Evolutionary conservation across 2,797 vertebrate species (phyloP).

Genomic region (Coregonus suidteri): DNA sequence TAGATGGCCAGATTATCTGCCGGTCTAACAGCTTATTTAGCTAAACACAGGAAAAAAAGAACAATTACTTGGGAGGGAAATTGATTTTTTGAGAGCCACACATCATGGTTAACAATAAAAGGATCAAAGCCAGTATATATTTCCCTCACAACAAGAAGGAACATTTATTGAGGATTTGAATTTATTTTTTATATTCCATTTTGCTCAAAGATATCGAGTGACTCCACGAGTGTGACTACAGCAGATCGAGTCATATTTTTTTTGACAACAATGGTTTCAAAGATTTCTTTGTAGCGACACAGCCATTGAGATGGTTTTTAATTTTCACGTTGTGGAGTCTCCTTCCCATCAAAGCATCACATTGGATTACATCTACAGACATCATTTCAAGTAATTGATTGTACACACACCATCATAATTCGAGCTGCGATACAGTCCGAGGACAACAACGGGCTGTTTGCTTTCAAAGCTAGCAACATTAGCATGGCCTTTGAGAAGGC

Average conservation of each 20-base stretch:
- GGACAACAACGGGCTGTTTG: neutral
- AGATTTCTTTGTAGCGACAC: conserved; percentile 14
- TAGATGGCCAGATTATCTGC: conserved; percentile 41
- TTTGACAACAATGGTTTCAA: conserved; percentile 4
- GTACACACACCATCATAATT: conserved; percentile 32
- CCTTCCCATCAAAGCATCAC: conserved; percentile 18
- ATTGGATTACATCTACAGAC: conserved; percentile 2
- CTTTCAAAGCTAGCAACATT: conserved; percentile 4
- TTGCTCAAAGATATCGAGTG: conserved; percentile 34
- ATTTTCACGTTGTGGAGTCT: conserved; percentile 3
- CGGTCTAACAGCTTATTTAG: conserved; percentile 65
- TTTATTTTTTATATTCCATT: conserved; percentile 40
- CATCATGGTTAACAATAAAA: conserved; percentile 55
- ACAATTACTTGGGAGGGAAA: conserved; percentile 61
- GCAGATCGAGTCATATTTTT: neutral
- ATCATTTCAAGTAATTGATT: conserved; percentile 40
- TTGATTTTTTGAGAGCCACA: conserved; percentile 55
- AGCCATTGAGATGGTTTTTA: conserved; percentile 12
- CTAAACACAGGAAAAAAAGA: conserved; percentile 58
- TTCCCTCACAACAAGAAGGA: conserved; percentile 23
- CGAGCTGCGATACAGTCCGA: neutral
- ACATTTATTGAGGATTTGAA: conserved; percentile 48
- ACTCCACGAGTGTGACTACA: neutral
- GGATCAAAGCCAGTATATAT: conserved; percentile 54
- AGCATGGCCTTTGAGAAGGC: neutral